Evolutionary conservation across 2,888 invertebrate genomes (phyloP).

Genomic region (Hemaris fuciformis): DNA sequence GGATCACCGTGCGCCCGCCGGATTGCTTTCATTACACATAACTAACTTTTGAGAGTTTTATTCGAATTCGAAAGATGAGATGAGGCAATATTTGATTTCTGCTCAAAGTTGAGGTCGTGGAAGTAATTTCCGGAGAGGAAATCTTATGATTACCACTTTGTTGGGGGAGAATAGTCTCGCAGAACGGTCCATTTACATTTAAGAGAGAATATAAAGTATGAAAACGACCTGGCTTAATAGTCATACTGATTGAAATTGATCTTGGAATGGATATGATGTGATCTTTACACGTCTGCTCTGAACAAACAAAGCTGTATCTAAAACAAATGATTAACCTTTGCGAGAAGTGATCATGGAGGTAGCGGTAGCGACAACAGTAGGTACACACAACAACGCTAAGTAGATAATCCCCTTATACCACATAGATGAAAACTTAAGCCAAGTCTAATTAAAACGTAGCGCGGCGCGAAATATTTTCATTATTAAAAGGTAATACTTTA

Average conservation of each 20-base stretch:
- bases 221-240: neutral
- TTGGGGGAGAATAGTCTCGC: constrained; percentile 2
- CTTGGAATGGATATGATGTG: neutral
- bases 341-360: neutral
- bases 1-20: constrained; percentile 54
- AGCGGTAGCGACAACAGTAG: neutral
- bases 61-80: constrained; percentile 23
- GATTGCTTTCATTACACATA: constrained; percentile 50
- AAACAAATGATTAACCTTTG: too few species aligned
- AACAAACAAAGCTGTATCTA: neutral
- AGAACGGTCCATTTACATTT: constrained; percentile 7
- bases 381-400: neutral
- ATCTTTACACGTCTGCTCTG: neutral
- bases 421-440: constrained; percentile 9
- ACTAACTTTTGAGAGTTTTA: constrained; percentile 40
- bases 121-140: constrained; percentile 16
- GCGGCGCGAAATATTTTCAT: constrained; percentile 7
- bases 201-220: constrained; percentile 2
- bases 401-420: constrained; percentile 13
- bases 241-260: neutral
- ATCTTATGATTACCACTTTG: constrained; percentile 13
- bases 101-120: constrained; percentile 13
- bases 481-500: neutral
- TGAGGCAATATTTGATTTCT: constrained; percentile 12
- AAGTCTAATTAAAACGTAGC: constrained; percentile 9